A percentile compares a stretch with the other conserved stretches of the same genome.
phyloP scores from a whole-genome alignment of 2,888 invertebrate species.

The Agriopis aurantiaria region DNA sequence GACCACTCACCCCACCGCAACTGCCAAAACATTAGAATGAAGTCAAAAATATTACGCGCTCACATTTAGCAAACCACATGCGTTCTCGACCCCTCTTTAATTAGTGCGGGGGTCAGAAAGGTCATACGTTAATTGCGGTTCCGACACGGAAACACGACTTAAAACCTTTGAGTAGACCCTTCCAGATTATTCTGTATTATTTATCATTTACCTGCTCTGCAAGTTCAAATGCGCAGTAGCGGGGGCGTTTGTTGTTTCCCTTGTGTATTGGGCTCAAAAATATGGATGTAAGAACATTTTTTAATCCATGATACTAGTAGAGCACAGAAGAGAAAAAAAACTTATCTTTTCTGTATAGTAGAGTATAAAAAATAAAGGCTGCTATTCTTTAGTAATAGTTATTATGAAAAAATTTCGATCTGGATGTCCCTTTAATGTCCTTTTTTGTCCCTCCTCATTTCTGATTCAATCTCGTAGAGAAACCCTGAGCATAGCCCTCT shows the following conservation, averaged over 20 bases:
- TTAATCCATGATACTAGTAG: too few species aligned
- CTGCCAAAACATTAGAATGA: constrained; percentile 33
- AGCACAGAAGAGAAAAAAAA: too few species aligned
- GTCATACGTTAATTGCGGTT: constrained; percentile 70
- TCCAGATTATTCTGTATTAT: constrained; percentile 66
- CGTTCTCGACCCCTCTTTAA: constrained; percentile 57
- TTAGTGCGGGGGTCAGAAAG: constrained; percentile 60
- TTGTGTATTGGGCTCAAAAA: background rate
- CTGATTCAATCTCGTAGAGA: too few species aligned
- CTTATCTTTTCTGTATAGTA: too few species aligned
- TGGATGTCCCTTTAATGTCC: too few species aligned
- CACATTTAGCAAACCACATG: constrained; percentile 47
- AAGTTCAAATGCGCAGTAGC: constrained; percentile 31
- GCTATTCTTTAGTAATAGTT: too few species aligned
- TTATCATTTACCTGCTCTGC: constrained; percentile 58
- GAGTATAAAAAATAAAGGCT: too few species aligned
- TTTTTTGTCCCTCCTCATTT: too few species aligned
- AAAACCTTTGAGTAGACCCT: constrained; percentile 61
- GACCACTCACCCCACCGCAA: constrained; percentile 1
- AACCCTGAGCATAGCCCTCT: too few species aligned
- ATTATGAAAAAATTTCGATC: too few species aligned
- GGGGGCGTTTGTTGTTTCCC: constrained; percentile 19
- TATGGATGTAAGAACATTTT: background rate
- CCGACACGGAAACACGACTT: constrained; percentile 65
- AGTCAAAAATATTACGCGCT: constrained; percentile 46